Evolutionary conservation across 1,140 invertebrate genomes (phyloP).

Genomic region (Drosophila cardini): DNA sequence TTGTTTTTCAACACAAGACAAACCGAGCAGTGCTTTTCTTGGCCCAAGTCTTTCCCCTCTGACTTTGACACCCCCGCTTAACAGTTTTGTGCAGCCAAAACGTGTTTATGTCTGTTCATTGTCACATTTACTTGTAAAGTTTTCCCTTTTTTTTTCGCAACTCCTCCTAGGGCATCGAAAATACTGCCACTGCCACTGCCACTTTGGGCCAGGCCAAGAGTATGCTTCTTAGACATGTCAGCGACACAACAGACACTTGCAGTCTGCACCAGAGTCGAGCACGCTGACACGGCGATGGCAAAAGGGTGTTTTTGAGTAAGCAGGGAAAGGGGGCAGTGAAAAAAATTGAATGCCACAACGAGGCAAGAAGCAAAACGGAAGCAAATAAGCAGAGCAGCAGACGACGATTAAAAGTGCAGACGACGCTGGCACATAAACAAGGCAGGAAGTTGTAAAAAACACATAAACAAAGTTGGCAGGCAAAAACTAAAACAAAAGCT

Average conservation of each 20-base stretch:
- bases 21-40: constrained; percentile 26
- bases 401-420: constrained; percentile 70
- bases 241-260: constrained; percentile 59
- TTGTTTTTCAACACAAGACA: constrained; percentile 60
- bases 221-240: constrained; percentile 67
- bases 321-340: constrained; percentile 13
- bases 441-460: constrained; percentile 66
- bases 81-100: constrained; percentile 65
- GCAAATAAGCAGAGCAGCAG: constrained; percentile 58
- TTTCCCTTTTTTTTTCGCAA: constrained; percentile 18
- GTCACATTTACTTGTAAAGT: constrained; percentile 70
- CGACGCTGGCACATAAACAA: constrained; percentile 63
- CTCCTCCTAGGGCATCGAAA: not conserved
- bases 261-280: constrained; percentile 41
- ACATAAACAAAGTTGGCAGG: constrained; percentile 55
- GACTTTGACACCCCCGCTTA: constrained; percentile 28
- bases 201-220: constrained; percentile 55
- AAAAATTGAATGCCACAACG: constrained; percentile 54
- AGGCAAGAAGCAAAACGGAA: constrained; percentile 50
- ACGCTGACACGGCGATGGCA: constrained; percentile 5
- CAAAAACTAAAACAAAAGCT: constrained; percentile 61
- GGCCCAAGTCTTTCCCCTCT: not conserved
- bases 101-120: constrained; percentile 74
- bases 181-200: constrained; percentile 40
- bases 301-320: not conserved